Evolutionary conservation across 2,797 vertebrate genomes (phyloP), one percentile per base, ranked within the genome.

Genomic region (Synaphobranchus kaupii): DNA sequence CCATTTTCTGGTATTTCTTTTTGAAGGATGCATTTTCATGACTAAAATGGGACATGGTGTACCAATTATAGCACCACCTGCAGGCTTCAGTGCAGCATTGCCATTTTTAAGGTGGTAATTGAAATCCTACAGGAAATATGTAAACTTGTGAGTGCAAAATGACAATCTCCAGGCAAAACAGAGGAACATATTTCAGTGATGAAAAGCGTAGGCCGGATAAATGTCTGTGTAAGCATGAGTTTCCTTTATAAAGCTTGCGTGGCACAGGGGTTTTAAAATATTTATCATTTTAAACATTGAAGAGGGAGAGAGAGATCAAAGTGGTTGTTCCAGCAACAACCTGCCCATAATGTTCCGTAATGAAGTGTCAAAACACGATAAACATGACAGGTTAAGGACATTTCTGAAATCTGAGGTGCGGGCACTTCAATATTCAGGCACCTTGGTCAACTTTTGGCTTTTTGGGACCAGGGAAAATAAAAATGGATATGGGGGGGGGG

Each of bases 331-430:
- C 25, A 58, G 17, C 48, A 15, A 60, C 54, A 56, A 7, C 15
- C 28, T 22, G 48, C 66, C n/a, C 6, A 83, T 58, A 31, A 13
- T n/a, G 48, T 28, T 84, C 83, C 28, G 4, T 56, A 60, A 20
- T 78, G 15, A 66, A 44, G 78, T 34, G 13, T 66, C 5, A 56
- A 86, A 86, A 86, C 48, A 52, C 48, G 73, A 87, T 83, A 83
- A 82, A 54, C 17, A 60, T n/a, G 25, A 50, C n/a, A 28, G 17
- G 48, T 28, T 34, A 71, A 71, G 28, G 68, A 71, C 68, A 71
- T 84, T 34, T 50, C 50, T 82, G 50, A 84, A 28, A 25, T 9
- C 63, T 63, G 60, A 7, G 52, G 52, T 1, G 52, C 2, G 52
- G 52, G 15, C 52, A 54, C 52, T 54, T 54, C 52, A 54, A 68